Conservation (phyloP, 2,797 vertebrate genomes). For the Characodon lateralis region DNA sequence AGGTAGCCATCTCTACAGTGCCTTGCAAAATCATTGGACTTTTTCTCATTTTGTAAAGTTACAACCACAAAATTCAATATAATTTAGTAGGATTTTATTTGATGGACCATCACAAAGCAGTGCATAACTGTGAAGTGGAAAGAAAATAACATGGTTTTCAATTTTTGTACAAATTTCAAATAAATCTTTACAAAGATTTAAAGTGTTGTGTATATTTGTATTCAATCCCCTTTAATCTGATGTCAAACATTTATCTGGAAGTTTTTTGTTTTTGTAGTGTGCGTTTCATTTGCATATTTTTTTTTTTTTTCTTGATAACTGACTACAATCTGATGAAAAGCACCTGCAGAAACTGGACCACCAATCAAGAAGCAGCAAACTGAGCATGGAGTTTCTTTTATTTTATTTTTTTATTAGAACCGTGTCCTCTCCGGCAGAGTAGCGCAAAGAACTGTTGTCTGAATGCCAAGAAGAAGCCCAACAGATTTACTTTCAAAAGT, state of each 20-base stretch:
- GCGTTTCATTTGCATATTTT: not conserved
- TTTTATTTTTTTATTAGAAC: too few relatives aligned
- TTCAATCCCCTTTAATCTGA: not conserved
- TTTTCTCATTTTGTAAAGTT: not conserved
- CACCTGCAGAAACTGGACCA: not conserved
- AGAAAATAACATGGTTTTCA: not conserved
- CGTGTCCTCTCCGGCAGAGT: too few relatives aligned
- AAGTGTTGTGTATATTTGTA: not conserved
- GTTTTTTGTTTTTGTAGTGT: not conserved
- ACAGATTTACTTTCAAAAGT: too few relatives aligned
- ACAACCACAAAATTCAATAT: not conserved
- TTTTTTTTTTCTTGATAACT: not conserved
- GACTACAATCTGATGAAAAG: not conserved
- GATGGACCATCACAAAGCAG: not conserved
- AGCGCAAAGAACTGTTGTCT: too few relatives aligned
- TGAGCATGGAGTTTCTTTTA: not conserved
- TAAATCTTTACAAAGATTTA: not conserved
- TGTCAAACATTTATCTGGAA: not conserved
- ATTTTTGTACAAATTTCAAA: not conserved
- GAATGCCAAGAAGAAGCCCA: too few relatives aligned
- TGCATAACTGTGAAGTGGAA: not conserved
- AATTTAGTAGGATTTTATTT: not conserved
- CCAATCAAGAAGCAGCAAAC: not conserved
- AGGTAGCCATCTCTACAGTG: conserved; percentile 48
- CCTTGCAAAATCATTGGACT: not conserved